These are phyloP conservation scores for Bruchidius siliquastri DNA, from an alignment of 2,888 invertebrate genomes.

Conservation along the genomic window DNA sequence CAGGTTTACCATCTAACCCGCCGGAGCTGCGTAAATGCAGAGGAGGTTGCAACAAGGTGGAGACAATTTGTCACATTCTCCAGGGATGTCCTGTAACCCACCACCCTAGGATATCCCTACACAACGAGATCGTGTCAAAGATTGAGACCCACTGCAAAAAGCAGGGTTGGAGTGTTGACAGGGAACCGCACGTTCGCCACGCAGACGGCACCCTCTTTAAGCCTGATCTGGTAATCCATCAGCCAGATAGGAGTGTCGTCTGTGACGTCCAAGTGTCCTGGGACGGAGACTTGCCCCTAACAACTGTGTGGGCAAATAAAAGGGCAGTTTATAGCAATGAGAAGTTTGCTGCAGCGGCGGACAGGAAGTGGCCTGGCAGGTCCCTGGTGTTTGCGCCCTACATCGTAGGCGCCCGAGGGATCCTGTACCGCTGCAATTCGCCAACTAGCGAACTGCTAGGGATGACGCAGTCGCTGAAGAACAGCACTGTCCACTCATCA, in stretches of 20 bases:
- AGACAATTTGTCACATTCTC: constrained; percentile 15
- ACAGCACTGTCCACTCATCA: neutral
- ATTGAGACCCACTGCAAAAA: constrained; percentile 6
- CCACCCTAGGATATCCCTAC: constrained; percentile 14
- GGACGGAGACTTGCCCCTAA: neutral
- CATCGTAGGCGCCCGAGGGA: neutral
- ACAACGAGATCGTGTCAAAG: constrained; percentile 18
- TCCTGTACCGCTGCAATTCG: neutral
- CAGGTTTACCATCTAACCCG: constrained; percentile 7
- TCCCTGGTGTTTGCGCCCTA: neutral
- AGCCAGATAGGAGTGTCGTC: neutral
- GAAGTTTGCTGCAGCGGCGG: neutral
- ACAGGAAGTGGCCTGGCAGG: neutral
- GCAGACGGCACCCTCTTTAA: constrained; percentile 21
- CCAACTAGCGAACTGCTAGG: neutral
- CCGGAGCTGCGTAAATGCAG: constrained; percentile 11
- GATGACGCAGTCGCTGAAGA: neutral
- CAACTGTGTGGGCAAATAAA: neutral
- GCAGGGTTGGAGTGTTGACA: constrained; percentile 7
- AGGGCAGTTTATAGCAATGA: neutral
- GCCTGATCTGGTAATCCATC: constrained; percentile 14
- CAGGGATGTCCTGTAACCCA: constrained; percentile 17
- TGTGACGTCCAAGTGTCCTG: neutral
- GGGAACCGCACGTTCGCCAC: constrained; percentile 22
- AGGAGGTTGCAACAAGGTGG: constrained; percentile 15